Percentiles rank a stretch among this genome's conserved stretches.
Conservation (phyloP, 2,888 invertebrate species). For the Busseola fusca region DNA sequence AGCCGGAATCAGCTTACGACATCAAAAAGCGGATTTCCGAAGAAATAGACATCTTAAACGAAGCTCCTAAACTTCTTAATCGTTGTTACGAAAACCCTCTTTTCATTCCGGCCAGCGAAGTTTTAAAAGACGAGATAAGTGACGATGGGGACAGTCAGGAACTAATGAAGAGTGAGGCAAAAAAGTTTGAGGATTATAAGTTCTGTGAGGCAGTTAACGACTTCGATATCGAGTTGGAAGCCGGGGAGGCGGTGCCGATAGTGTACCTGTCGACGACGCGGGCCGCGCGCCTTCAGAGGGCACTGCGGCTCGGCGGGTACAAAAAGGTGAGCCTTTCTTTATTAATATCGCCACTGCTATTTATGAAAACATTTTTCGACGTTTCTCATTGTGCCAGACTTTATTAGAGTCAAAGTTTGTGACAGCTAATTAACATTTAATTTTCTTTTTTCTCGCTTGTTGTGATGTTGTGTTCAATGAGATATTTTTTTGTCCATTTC, state of each 20-base stretch:
- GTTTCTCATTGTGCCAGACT: constrained; percentile 55
- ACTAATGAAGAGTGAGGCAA: constrained; percentile 81
- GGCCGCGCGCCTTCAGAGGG: constrained; percentile 87
- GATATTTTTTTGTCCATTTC: constrained; percentile 62
- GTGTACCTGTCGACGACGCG: constrained; percentile 87
- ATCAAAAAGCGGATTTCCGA: constrained; percentile 66
- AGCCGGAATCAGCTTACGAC: constrained; percentile 68
- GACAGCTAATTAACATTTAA: constrained; percentile 71
- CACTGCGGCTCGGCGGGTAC: constrained; percentile 88
- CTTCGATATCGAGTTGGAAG: constrained; percentile 84
- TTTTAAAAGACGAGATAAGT: constrained; percentile 80
- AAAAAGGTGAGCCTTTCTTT: constrained; percentile 84
- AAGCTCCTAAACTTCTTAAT: constrained; percentile 72
- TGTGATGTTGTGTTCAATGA: constrained; percentile 42
- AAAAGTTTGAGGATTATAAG: constrained; percentile 84
- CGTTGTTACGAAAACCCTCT: constrained; percentile 80
- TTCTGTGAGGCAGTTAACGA: constrained; percentile 84
- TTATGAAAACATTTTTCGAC: constrained; percentile 57
- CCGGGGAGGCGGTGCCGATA: constrained; percentile 81
- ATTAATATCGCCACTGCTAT: constrained; percentile 60
- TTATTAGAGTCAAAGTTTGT: constrained; percentile 65
- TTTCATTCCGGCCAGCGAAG: constrained; percentile 78
- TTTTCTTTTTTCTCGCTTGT: constrained; percentile 54
- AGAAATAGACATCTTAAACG: constrained; percentile 62
- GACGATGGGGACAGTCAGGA: constrained; percentile 74